Evolutionary conservation across 2,113 vertebrate genomes (phyloP), one percentile per base, ranked within the genome.

Genomic region (Callionymus lyra): DNA sequence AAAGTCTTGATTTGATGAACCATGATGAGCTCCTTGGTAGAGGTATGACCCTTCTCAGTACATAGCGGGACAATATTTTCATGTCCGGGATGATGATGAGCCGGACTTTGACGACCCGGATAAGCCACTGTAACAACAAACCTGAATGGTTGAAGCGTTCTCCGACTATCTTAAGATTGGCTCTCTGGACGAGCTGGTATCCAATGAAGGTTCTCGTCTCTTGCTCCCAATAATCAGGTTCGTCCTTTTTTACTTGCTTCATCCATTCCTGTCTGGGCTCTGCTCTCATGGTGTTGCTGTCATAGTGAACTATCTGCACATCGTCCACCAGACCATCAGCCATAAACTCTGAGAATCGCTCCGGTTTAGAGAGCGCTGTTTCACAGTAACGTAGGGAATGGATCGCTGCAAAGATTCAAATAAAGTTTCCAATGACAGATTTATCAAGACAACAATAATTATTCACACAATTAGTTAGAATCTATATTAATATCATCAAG

Each of bases 261-360:
- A 61, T 38, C 62, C 68, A 74, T 8, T 44, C 50, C 9, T 47
- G 44, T 27, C 43, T 67, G 34, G 53, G 47, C 2, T 41, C 37
- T 2, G 18, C 38, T 13, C 8, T 44, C 31, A 35, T 34, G 5
- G 10, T 55, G 46, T 37, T 55, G 18, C 63, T 68, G 65, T 77
- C 64, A 4, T 41, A 79, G 12, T 74, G 50, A 12, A 38, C 49
- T 1, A 72, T 4, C 10, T 32, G 21, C 10, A 66, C 32, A 0
- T 34, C 63, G 17, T 79, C 38, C 0, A 81, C 45, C 34, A 35
- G 10, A 3, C 35, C 61, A 1, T n/a, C 32, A 2, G 11, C 39
- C 13, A 60, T 40, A 46, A 59, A 73, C 61, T 75, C 71, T 1
- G 71, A 68, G 6, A 73, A 43, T 34, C 58, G 34, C 10, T 47